Base-by-base conservation (phyloP, 2,797 vertebrate species). In the Neopelma chrysocephalum region DNA sequence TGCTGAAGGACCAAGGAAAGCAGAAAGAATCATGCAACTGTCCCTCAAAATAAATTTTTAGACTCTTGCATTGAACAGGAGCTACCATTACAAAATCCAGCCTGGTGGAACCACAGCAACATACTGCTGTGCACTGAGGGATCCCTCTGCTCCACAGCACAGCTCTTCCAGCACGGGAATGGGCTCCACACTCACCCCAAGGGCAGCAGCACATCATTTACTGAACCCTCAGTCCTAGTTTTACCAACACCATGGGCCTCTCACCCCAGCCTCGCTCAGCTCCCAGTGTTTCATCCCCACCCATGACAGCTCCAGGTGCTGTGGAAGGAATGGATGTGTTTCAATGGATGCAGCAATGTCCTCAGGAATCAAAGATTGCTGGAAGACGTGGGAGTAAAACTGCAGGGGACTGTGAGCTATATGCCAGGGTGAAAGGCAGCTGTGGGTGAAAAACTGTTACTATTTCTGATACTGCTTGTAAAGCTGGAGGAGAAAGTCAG, bases 261-360 rank as follows among this genome's bases (percentile, higher is more conserved):
- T 29, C 25, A 12, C 13, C 20, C 3, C 2, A 42, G 26, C 10
- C 27, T 38, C 10, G 48, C 86, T 68, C 75, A 15, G 43, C 40
- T 36, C 12, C 12, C 47, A 5, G 20, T 4, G 27, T 53, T 56
- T 17, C 13, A 0, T 9, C 29, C 36, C 48, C 38, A 2, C 22
- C 34, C 43, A 42, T 0, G 3, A 38, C 9, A 27, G 64, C 48
- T 57, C 10, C 3, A 7, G n/a, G n/a, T 31, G 73, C 43, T 36
- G 15, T 0, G 16, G 57, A 18, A 48, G 57, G 65, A 48, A 19
- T 0, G 3, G 14, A 5, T 2, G 14, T 1, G 2, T 38, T 25
- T 13, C 1, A 1, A 6, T 20, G 42, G 34, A 36, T 34, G 26
- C 36, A 70, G 72, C 9, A 0, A 4, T 4, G 81, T 32, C 48